Evolutionary conservation across 2,888 invertebrate genomes (phyloP), one percentile per base, ranked within the genome.

Genomic region (Hololepta plana): DNA sequence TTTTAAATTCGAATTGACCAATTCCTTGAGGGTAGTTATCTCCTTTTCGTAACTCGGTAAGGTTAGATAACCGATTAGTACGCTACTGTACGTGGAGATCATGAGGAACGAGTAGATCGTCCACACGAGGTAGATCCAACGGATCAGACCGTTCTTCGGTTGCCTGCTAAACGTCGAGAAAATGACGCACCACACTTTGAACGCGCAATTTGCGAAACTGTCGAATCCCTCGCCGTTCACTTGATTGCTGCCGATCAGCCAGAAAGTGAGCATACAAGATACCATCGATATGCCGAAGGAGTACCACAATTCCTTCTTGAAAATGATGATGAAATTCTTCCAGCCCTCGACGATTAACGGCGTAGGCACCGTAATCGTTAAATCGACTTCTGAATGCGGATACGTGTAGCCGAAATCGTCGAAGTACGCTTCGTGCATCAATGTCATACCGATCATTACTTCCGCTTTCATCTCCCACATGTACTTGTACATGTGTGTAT

Each of bases 171-270:
- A 30, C 5, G 23, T 17, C 4, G 23, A 19, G 5, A 30, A 17
- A 20, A 27, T 23, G 10, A 30, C 20, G 13, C 30, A 25, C 12
- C 20, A 24, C 4, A 24, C 16, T 15, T 23, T 3, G 12, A 64
- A 12, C 66, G 30, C 1, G 64, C 53, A 3, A 67, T 56, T 1
- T 45, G 38, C 2, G 68, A 68, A 24, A n/a, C n/a, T n/a, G n/a
- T n/a, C n/a, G n/a, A n/a, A n/a, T 14, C 13, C 9, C n/a, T 21
- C 5, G 3, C 3, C 4, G 9, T 15, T 8, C n/a, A 11, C 5
- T 15, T 27, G 6, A 6, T 27, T 22, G 12, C 23, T 16, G 8
- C 15, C 9, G 4, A 7, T 22, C n/a, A 3, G 8, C 7, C 7
- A 28, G 11, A 12, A 28, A 12, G 20, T 23, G 10, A 15, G 11